phyloP scores from a whole-genome alignment of 2,888 invertebrate species.

The Rhopalosiphum nymphaeae region DNA sequence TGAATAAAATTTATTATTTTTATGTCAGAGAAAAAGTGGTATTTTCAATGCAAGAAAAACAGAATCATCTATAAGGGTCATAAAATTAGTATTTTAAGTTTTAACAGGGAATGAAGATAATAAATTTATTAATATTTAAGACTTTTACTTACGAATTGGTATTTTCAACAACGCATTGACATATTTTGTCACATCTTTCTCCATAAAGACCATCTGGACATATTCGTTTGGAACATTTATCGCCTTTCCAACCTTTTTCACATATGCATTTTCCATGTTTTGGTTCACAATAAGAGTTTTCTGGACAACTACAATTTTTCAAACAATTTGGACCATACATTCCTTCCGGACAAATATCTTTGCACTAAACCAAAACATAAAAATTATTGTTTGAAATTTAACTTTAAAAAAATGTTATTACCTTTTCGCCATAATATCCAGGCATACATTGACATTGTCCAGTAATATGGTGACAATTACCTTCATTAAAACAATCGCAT shows the following conservation, averaged over 20 bases:
- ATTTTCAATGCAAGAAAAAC: not conserved
- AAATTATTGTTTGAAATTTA: not conserved
- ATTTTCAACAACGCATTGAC: conserved; percentile 79
- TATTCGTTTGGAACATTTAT: conserved; percentile 76
- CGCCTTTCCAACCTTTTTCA: conserved; percentile 81
- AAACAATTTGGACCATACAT: conserved; percentile 82
- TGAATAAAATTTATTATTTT: not conserved
- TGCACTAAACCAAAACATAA: conserved; percentile 73
- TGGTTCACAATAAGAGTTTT: conserved; percentile 80
- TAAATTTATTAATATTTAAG: not conserved
- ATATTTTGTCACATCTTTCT: conserved; percentile 77
- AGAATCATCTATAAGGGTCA: not conserved
- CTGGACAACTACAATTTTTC: conserved; percentile 79
- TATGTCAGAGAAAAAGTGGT: not conserved
- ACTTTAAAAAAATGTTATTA: not conserved
- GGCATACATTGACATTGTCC: conserved; percentile 84
- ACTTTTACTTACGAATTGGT: conserved; percentile 75
- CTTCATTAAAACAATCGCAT: conserved; percentile 85
- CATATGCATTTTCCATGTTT: conserved; percentile 82
- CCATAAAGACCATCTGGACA: conserved; percentile 81
- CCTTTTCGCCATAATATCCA: conserved; percentile 84
- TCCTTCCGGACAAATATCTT: conserved; percentile 80
- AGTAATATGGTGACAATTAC: conserved; percentile 82
- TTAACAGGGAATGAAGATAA: not conserved
- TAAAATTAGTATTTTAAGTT: not conserved